Evolutionary conservation across 2,888 invertebrate species (phyloP).

Genomic region (Cordilura impudica): DNA sequence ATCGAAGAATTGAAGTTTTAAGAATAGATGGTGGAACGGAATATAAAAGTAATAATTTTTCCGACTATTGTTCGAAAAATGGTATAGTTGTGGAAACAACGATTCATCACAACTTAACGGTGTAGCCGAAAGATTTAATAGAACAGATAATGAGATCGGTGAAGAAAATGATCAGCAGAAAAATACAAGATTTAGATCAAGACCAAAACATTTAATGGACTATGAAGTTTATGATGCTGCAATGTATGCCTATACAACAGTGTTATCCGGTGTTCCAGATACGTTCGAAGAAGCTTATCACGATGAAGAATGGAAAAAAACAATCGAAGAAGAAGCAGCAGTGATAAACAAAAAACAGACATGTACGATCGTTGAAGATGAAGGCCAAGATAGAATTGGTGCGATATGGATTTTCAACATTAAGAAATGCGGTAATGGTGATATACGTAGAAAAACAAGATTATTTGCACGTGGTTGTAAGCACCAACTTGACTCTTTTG

Average conservation of each 20-base stretch:
- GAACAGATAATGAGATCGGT: too few relatives aligned
- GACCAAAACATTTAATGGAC: constrained; percentile 8
- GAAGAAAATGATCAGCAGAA: too few relatives aligned
- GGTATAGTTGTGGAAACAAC: constrained; percentile 4
- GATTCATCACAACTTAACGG: constrained; percentile 24
- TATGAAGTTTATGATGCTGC: constrained; percentile 13
- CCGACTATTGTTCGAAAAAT: constrained; percentile 10
- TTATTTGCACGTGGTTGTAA: constrained; percentile 30
- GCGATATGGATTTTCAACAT: too few relatives aligned
- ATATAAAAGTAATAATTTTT: constrained; percentile 8
- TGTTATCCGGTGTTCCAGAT: constrained; percentile 3
- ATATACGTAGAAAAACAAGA: constrained; percentile 19
- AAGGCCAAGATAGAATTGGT: too few relatives aligned
- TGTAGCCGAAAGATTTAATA: constrained; percentile 25
- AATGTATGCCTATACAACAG: constrained; percentile 9
- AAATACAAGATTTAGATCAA: neutral
- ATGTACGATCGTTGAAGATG: too few relatives aligned
- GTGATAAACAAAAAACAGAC: too few relatives aligned
- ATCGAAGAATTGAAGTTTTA: too few relatives aligned
- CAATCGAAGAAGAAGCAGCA: neutral
- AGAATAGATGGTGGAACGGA: too few relatives aligned
- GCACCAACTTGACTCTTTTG: neutral
- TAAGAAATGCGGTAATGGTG: neutral
- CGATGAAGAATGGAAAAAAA: too few relatives aligned
- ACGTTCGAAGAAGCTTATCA: constrained; percentile 28